These are phyloP conservation scores for Tenthredo distinguenda DNA, from an alignment of 2,888 invertebrate genomes.

Conservation along the genomic window DNA sequence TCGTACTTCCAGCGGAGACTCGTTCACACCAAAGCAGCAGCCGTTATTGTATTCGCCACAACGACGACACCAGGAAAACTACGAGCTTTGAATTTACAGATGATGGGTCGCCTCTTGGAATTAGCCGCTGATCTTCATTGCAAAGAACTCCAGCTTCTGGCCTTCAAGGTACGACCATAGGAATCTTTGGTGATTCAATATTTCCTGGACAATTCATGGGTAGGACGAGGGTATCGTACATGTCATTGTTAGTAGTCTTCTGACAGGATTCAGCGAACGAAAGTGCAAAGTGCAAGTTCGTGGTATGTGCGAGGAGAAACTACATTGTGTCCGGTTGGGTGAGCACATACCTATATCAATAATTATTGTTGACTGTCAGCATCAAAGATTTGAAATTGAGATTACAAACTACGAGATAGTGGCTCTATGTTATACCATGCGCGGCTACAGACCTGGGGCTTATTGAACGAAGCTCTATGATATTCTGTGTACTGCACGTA, in stretches of 20 bases:
- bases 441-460: not conserved
- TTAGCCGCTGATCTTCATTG: constrained; percentile 58
- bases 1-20: constrained; percentile 59
- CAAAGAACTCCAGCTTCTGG: constrained; percentile 59
- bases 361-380: constrained; percentile 12
- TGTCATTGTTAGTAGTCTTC: constrained; percentile 12
- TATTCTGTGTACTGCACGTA: constrained; percentile 29
- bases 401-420: constrained; percentile 9
- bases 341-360: constrained; percentile 19
- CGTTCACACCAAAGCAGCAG: constrained; percentile 61
- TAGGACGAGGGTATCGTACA: not conserved
- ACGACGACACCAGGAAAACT: constrained; percentile 63
- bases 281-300: constrained; percentile 29
- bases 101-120: constrained; percentile 61
- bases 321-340: constrained; percentile 19
- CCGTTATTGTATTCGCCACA: constrained; percentile 64
- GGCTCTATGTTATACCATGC: not conserved
- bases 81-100: constrained; percentile 59
- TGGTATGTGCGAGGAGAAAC: not conserved
- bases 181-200: constrained; percentile 15
- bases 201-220: not conserved
- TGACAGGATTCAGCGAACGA: not conserved
- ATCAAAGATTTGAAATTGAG: constrained; percentile 30
- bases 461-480: constrained; percentile 12
- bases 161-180: constrained; percentile 60